Base-by-base conservation (phyloP, 37 sponge, comb jelly and placozoan species). In the Beroe ovata region DNA sequence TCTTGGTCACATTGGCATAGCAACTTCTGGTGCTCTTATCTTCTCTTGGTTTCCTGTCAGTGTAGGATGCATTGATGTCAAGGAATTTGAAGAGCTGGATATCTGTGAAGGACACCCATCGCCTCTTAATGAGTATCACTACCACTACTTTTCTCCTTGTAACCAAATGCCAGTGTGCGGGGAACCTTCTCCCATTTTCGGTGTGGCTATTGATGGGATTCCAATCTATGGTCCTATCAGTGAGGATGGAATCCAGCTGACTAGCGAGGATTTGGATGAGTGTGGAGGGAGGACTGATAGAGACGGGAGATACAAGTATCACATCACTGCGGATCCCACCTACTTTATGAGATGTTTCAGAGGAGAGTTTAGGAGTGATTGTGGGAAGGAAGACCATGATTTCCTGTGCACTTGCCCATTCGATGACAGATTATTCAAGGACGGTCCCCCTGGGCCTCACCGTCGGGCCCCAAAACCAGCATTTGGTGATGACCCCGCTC, bases 101-200 rank as follows among this genome's bases (percentile, higher is more conserved):
- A 69, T 69, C 71, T 69, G 71, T 35, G 71, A 69, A 35, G 71
- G 71, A 36, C 71, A 69, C 71, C 71, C 71, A 34, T 36, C 38
- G 25, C 71, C 71, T 28, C 38, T 25, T 4, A 20, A 34, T 14
- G 38, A 29, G 8, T 69, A 69, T 38, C 71, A 69, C 38, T 69
- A 69, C 71, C 63, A 62, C 28, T 25, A 20, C 38, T 69, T 33
- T 38, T 69, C 71, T 6, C 71, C 71, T 8, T 69, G 71, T 36
- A 20, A 33, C 71, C 36, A 36, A 8, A 69, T 36, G 38, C 38
- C 36, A 8, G 20, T 21, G 32, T 69, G 71, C 34, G 71, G 71
- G 38, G 38, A 32, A 36, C 38, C 71, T 38, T 69, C 71, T 2
- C 18, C 36, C 34, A 69, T 69, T 21, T 36, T 6, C 20, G 71